Base-by-base conservation (phyloP, 2,113 vertebrate species). In the Onychostruthus taczanowskii region DNA sequence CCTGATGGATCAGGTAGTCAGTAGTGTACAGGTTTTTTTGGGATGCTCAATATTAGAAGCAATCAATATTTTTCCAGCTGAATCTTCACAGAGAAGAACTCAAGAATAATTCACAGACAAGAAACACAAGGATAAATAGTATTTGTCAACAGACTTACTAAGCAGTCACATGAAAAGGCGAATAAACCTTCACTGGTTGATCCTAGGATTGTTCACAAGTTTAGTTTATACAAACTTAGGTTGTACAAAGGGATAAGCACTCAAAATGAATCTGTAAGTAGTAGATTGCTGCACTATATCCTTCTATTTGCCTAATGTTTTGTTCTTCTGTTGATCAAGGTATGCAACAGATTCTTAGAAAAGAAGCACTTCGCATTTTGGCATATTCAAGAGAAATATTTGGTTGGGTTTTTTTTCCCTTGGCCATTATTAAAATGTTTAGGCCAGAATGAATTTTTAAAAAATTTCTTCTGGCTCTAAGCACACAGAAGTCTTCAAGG, bases 401-500 rank as follows among this genome's bases (percentile, higher is more conserved):
- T 56, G 30, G 24, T 26, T n/a, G 7, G 12, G 0, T 3, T 23
- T 59, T 41, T 52, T 52, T 41, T 0, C 7, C 3, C 5, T 77
- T n/a, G 73, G 4, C 4, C 11, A n/a, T 5, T 56, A 49, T 49
- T 75, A 53, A 64, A 72, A 19, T 49, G 3, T 86, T 69, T 67
- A 66, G 28, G 3, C 17, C 49, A 61, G 18, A 15, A 12, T 50
- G 17, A 44, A 28, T 83, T 52, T 53, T 52, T 43, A 26, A 76
- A 56, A 72, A 31, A 70, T 8, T 6, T 64, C 6, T 68, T 50
- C 30, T 73, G 24, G 4, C 62, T 64, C n/a, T 91, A 64, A 58
- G 31, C 10, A 62, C 21, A 20, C 19, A 64, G 41, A 88, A 78
- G 3, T 63, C 39, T 72, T 88, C 47, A 75, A 50, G 75, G 31